Evolutionary conservation across 2,888 invertebrate genomes (phyloP).

Genomic region (Cheilosia vernalis): DNA sequence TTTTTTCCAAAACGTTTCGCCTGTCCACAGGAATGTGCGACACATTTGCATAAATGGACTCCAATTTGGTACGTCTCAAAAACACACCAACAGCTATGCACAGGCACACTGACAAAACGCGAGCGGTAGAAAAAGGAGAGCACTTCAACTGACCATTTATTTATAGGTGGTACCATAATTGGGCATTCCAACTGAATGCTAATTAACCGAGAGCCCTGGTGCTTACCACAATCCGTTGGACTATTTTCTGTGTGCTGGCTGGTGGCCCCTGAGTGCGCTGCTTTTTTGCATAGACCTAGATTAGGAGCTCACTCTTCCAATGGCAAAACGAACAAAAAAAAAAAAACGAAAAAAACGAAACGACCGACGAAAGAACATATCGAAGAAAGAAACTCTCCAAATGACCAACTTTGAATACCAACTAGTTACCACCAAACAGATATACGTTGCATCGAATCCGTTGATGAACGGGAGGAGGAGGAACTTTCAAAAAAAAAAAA

Average conservation of each 20-base stretch:
- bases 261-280: conserved; percentile 34
- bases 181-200: conserved; percentile 71
- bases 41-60: conserved; percentile 67
- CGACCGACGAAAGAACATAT: conserved; percentile 37
- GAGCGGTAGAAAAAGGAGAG: conserved; percentile 61
- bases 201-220: conserved; percentile 42
- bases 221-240: conserved; percentile 43
- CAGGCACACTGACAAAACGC: conserved; percentile 7
- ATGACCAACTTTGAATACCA: conserved; percentile 75
- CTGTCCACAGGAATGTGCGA: conserved; percentile 59
- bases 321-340: conserved; percentile 28
- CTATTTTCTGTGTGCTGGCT: conserved; percentile 39
- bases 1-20: conserved; percentile 39
- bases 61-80: conserved; percentile 51
- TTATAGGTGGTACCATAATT: conserved; percentile 75
- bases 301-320: conserved; percentile 54
- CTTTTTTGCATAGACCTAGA: conserved; percentile 74
- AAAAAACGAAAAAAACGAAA: conserved; percentile 43
- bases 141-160: conserved; percentile 68
- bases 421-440: conserved; percentile 51
- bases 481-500: conserved; percentile 64
- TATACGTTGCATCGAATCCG: conserved; percentile 57
- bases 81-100: conserved; percentile 29
- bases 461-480: conserved; percentile 29
- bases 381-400: conserved; percentile 71